Percentiles rank a stretch among this genome's conserved stretches.
Conservation (phyloP, 2,113 vertebrate species). For the Chloroceryle aenea region DNA sequence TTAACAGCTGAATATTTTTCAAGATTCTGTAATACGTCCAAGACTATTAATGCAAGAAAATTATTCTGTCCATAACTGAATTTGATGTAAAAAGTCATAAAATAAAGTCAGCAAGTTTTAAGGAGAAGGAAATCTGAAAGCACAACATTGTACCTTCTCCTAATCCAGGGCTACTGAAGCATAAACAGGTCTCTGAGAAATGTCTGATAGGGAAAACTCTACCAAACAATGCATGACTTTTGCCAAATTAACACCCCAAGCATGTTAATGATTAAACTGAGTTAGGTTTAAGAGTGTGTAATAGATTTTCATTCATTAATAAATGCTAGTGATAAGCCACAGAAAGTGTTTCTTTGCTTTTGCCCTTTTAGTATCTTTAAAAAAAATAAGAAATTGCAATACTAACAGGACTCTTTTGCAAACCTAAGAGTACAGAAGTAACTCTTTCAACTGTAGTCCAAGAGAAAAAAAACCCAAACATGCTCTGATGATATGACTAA, state of each 20-base stretch:
- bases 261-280: background rate
- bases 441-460: background rate
- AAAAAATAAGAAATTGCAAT: background rate
- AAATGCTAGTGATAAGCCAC: background rate
- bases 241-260: background rate
- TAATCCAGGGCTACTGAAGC: background rate
- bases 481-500: background rate
- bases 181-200: background rate
- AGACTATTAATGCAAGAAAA: background rate
- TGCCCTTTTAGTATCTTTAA: background rate
- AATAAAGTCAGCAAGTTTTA: background rate
- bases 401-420: background rate
- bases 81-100: background rate
- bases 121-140: background rate
- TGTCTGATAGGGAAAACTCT: background rate
- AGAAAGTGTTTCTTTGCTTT: background rate
- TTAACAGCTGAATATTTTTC: background rate
- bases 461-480: background rate
- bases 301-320: background rate
- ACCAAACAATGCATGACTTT: background rate
- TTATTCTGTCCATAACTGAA: background rate
- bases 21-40: background rate
- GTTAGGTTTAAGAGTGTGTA: background rate
- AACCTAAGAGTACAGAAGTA: background rate
- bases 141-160: background rate